phyloP scores from a whole-genome alignment of 2,797 vertebrate genomes.

The Chiroxiphia lanceolata region DNA sequence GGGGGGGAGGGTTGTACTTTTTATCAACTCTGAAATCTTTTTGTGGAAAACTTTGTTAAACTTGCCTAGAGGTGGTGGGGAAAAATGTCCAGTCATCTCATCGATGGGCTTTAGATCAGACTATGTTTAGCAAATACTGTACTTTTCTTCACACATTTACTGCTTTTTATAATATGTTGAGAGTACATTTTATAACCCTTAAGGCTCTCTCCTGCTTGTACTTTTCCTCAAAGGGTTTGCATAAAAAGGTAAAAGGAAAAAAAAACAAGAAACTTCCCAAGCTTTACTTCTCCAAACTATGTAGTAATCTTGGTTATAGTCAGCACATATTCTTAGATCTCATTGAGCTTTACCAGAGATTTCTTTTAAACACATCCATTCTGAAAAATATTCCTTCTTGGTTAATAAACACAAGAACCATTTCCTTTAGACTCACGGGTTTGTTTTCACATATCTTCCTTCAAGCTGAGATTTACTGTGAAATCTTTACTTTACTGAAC shows the following conservation, averaged over 20 bases:
- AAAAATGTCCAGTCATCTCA: not conserved
- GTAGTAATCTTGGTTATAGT: not conserved
- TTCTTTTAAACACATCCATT: slow-evolving; percentile 1
- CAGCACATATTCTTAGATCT: not conserved
- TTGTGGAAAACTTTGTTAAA: not conserved
- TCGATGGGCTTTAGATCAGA: not conserved
- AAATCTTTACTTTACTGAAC: not conserved
- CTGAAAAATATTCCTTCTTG: not conserved
- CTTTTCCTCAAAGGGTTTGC: not conserved
- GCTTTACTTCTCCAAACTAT: not conserved
- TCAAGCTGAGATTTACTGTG: not conserved
- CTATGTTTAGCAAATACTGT: not conserved
- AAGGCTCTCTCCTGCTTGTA: not conserved
- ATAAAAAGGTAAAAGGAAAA: not conserved
- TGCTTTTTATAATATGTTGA: not conserved
- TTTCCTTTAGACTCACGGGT: not conserved
- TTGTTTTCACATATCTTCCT: slow-evolving; percentile 3
- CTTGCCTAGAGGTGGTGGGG: not conserved
- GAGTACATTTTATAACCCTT: not conserved
- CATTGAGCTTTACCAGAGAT: not conserved
- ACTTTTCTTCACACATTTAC: not conserved
- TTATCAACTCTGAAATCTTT: not conserved
- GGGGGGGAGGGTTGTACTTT: not conserved
- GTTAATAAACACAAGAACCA: not conserved
- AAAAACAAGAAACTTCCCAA: not conserved